Evolutionary conservation across 2,797 vertebrate genomes (phyloP), one percentile per base, ranked within the genome.

Genomic region (Knipowitschia caucasica): DNA sequence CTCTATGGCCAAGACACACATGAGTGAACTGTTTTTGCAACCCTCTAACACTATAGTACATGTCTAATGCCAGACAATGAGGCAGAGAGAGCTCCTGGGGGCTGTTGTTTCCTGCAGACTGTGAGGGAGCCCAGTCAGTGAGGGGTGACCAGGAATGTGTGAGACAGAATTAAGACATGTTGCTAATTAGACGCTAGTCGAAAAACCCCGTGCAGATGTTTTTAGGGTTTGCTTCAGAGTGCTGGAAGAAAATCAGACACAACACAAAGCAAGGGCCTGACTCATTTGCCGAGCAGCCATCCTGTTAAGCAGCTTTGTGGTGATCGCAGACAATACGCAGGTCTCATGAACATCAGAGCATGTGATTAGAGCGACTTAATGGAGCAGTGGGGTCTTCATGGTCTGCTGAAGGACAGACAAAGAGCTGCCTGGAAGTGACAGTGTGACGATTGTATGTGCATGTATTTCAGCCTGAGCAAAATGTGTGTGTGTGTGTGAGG

Each of bases 131-230:
- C 83, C 68, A n/a, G n/a, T n/a, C 85, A 78, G 83, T 67, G 61
- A 81, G 83, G 80, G 82, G 80, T 75, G 80, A 83, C 82, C 52
- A 67, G 80, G 69, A 77, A 82, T 80, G 75, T 61, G 67, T 86
- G 81, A 87, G 76, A 77, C 79, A 83, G 67, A 81, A 83, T 82
- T 74, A 78, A 78, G 72, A 80, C 73, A 86, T 81, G 79, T 64
- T 51, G 52, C 44, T 80, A 82, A 86, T 82, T 83, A 60, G 69
- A 61, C 23, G 24, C 38, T 50, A 67, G 64, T 64, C 12, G n/a
- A n/a, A n/a, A 70, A 69, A 73, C 58, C 44, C 51, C 53, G 57
- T 66, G 71, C 83, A 83, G 75, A 88, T 82, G 82, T 81, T 81
- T 43, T 57, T 47, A 65, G 59, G n/a, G 66, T 63, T 44, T 17